Evolutionary conservation across 2,797 vertebrate species (phyloP), one percentile per base, ranked within the genome.

Genomic region (Myotis pilosus): DNA sequence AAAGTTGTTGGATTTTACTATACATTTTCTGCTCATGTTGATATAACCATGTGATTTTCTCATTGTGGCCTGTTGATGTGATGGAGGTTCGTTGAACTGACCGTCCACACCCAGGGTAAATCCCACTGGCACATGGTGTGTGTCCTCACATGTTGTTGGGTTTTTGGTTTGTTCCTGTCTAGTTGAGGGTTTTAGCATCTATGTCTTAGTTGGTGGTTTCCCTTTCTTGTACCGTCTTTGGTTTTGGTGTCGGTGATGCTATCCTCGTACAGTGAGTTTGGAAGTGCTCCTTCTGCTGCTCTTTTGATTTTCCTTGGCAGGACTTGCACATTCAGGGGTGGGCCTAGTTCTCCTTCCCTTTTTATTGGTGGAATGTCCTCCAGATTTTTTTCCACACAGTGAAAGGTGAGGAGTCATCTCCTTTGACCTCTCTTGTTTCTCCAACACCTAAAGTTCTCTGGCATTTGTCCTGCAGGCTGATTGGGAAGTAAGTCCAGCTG

Each of bases 221-320:
- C 17, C 19, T 38, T 55, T 36, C 69, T 66, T 1, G 1, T 11
- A 28, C 8, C 0, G 0, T 47, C 13, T 22, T 55, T 20, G 22
- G 9, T 51, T 64, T 25, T 47, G 47, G 23, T 2, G 1, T 55
- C 19, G 6, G 17, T 12, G 41, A 8, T 53, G 68, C 44, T 30
- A 36, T 23, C 78, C 75, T 80, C 10, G 0, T 38, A 3, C 15
- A 1, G 3, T 20, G 19, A 71, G 44, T 36, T 86, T 1, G 23
- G 55, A 66, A 20, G 10, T 11, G 22, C 4, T 20, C 49, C 20
- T 47, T 68, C 57, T 30, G 33, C 51, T 38, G 51, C 41, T 80
- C 0, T 47, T 55, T 80, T 13, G 2, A 8, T 33, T 51, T 13
- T 44, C 12, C 28, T n/a, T 13, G 11, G 16, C 8, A 13, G 66